phyloP scores from a whole-genome alignment of 2,113 vertebrate species.

The Artemisiospiza belli region DNA sequence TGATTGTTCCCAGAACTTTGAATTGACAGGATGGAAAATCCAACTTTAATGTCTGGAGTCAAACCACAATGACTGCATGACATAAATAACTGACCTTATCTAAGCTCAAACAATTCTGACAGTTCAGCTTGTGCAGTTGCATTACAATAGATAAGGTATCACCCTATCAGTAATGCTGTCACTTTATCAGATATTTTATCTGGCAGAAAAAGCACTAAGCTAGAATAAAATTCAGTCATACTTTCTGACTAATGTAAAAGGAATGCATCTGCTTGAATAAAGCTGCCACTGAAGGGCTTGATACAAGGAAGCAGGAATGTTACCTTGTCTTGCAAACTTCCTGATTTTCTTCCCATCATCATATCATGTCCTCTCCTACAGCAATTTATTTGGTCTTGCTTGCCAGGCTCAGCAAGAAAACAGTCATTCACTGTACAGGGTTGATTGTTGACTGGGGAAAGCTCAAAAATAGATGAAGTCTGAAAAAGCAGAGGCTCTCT shows the following conservation, averaged over 20 bases:
- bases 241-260: neutral
- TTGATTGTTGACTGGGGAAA: neutral
- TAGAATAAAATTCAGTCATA: neutral
- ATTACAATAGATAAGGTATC: neutral
- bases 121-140: neutral
- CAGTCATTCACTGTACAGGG: neutral
- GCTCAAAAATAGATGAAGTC: neutral
- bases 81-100: neutral
- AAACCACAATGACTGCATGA: neutral
- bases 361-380: neutral
- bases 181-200: neutral
- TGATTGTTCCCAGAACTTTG: neutral
- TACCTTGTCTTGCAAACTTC: neutral
- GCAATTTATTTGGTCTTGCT: neutral
- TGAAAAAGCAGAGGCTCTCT: neutral
- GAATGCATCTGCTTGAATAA: neutral
- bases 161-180: neutral
- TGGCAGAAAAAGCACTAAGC: neutral
- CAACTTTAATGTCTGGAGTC: neutral
- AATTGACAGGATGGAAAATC: neutral
- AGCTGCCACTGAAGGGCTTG: neutral
- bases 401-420: neutral
- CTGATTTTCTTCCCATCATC: neutral
- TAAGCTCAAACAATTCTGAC: neutral
- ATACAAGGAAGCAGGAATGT: neutral